A percentile compares a stretch with the other conserved stretches of the same genome.
Conservation (phyloP, 2,113 vertebrate species). For the Pampusana beccarii region DNA sequence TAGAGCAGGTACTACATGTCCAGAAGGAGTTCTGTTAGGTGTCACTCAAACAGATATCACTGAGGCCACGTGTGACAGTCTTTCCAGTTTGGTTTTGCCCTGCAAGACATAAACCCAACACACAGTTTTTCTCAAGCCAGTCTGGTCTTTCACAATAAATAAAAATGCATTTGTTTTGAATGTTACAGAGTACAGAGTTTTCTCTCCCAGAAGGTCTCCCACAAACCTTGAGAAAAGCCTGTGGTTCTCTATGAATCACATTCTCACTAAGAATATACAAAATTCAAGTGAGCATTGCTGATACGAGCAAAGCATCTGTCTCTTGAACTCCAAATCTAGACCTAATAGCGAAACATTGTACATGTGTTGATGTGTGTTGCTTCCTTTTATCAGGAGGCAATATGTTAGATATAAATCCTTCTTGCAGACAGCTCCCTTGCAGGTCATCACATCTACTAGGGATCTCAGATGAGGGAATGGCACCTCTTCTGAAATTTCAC, state of each 20-base stretch:
- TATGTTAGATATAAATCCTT: neutral
- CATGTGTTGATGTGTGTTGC: neutral
- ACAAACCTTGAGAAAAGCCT: neutral
- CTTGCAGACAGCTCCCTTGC: neutral
- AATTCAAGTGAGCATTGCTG: rapidly evolving
- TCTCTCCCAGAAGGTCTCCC: neutral
- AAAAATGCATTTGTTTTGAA: neutral
- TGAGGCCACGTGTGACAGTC: neutral
- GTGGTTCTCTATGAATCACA: neutral
- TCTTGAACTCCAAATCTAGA: neutral
- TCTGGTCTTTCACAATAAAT: neutral
- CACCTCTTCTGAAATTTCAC: neutral
- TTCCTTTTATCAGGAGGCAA: neutral
- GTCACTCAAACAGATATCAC: neutral
- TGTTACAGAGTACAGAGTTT: neutral
- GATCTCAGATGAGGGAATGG: neutral
- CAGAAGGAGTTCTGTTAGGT: neutral
- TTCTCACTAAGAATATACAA: neutral
- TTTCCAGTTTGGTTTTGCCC: neutral
- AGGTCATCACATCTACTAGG: neutral
- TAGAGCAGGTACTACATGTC: neutral
- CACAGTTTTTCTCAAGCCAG: neutral
- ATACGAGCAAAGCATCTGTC: neutral
- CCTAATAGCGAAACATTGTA: neutral
- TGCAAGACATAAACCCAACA: neutral